Evolutionary conservation across 2,113 vertebrate species (phyloP).

Genomic region (Numida meleagris): DNA sequence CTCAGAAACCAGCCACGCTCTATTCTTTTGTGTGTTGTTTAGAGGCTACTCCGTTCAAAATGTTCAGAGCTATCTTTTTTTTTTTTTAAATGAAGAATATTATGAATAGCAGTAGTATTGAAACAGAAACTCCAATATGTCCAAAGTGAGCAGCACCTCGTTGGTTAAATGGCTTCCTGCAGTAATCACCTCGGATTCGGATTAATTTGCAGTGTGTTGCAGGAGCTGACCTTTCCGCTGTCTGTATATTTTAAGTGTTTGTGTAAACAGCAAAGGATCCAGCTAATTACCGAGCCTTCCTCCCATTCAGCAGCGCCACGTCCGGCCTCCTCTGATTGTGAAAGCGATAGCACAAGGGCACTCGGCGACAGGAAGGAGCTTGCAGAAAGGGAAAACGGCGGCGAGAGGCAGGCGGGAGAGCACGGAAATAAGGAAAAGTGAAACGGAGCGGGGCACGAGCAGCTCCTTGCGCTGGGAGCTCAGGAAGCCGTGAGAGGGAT

Average conservation of each 20-base stretch:
- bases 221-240: constrained; percentile 65
- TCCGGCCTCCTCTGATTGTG: constrained; percentile 71
- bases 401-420: not conserved
- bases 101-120: not conserved
- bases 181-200: not conserved
- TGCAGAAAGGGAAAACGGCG: constrained; percentile 51
- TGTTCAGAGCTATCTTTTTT: not conserved
- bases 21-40: not conserved
- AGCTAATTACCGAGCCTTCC: constrained; percentile 80
- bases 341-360: constrained; percentile 49
- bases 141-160: not conserved
- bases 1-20: not conserved
- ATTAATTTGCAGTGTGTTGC: constrained; percentile 28
- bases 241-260: constrained; percentile 68
- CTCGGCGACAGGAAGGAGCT: constrained; percentile 76
- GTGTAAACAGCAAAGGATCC: constrained; percentile 76
- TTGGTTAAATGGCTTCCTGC: not conserved
- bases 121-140: not conserved
- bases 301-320: constrained; percentile 74
- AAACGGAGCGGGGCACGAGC: not conserved
- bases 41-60: not conserved
- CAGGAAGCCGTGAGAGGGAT: not conserved
- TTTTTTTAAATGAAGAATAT: not conserved
- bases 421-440: not conserved
- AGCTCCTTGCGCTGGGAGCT: accelerated